Base-by-base conservation (phyloP, 2,113 vertebrate species). In the Strix uralensis region DNA sequence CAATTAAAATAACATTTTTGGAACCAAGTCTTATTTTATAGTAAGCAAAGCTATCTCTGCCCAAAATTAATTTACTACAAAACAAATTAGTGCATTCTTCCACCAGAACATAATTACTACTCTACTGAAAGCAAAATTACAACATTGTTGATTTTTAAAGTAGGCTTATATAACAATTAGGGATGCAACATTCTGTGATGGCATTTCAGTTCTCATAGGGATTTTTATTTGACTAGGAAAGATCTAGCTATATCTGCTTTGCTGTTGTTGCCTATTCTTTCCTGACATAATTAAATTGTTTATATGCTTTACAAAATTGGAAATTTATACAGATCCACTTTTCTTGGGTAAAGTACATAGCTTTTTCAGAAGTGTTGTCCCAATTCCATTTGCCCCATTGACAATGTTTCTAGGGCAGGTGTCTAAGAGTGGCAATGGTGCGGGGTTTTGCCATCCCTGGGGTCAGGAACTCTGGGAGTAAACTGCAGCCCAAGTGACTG, bases 1-100 rank as follows among this genome's bases (percentile, higher is more conserved):
- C 36, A 80, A 11, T 62, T 61, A 87, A 96, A 92, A 88, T 65
- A 27, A 19, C 10, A 30, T 63, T 96, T 97, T 71, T 19, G 57
- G 73, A 93, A 92, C 51, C 46, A 85, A 86, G 19, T 63, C 42
- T 95, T 29, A 72, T 95, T 93, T 95, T 92, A 77, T 34, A 90
- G n/a, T 85, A 75, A 83, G 13, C 34, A 95, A 97, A 69, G 15
- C 6, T 49, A 54, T 34, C 32, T 73, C 65, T 71, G 5, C 17
- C 26, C 75, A 23, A 75, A 95, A 86, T 34, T 3, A 97, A 90
- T 88, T 94, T 92, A 69, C 27, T 40, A n/a, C 62, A 59, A 40
- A 82, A 59, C 5, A 91, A 88, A 90, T 30, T 29, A 58, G 18
- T 72, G 27, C 0, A 1, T 34, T 90, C 85, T 96, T 92, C 25